These are phyloP conservation scores for Xestia sexstrigata DNA, from an alignment of 2,888 invertebrate genomes.

Conservation along the genomic window DNA sequence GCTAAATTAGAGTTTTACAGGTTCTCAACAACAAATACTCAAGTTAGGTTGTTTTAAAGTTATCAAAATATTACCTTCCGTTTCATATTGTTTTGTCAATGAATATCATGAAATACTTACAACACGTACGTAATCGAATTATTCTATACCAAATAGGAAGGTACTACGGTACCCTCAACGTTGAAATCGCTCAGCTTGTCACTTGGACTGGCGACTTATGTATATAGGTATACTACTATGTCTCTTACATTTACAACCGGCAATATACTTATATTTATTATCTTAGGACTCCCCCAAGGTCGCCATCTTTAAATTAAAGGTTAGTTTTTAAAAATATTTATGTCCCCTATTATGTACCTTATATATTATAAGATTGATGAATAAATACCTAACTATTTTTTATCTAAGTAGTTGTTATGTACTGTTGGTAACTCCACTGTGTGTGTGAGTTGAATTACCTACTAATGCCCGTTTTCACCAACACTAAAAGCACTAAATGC, in stretches of 20 bases:
- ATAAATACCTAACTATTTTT: constrained; percentile 4
- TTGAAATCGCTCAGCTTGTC: constrained; percentile 30
- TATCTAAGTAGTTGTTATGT: background rate
- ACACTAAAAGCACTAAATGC: no score
- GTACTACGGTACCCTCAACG: background rate
- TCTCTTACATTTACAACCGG: constrained; percentile 49
- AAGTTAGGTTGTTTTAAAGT: background rate
- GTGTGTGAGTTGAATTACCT: background rate
- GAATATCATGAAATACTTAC: background rate
- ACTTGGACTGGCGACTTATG: constrained; percentile 49
- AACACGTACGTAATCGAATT: background rate
- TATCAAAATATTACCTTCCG: background rate
- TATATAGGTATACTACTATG: constrained; percentile 36
- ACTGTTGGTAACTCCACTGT: no score
- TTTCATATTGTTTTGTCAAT: background rate
- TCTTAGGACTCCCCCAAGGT: constrained; percentile 65
- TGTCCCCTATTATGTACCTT: constrained; percentile 34
- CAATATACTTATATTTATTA: constrained; percentile 50
- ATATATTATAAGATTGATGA: constrained; percentile 10
- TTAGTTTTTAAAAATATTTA: constrained; percentile 35
- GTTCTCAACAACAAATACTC: background rate
- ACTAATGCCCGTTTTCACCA: background rate
- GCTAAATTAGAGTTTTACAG: background rate
- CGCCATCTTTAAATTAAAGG: constrained; percentile 43
- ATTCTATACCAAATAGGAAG: background rate